These are phyloP conservation scores for Heliconius erato DNA, from an alignment of 2,888 invertebrate genomes.

Conservation along the genomic window DNA sequence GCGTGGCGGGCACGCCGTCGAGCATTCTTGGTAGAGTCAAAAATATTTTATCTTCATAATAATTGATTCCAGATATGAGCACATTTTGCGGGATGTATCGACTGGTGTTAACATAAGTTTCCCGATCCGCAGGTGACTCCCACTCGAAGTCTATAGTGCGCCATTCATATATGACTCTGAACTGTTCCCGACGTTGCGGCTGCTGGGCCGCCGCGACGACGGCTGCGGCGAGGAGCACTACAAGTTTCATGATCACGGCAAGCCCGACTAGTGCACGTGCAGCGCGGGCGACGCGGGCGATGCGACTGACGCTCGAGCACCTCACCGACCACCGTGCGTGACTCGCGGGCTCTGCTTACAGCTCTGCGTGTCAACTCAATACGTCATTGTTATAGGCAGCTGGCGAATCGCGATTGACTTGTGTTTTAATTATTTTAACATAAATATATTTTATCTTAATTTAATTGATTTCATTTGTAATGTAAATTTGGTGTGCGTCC, in stretches of 20 bases:
- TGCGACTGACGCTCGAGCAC: slow-evolving; percentile 71
- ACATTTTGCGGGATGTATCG: slow-evolving; percentile 89
- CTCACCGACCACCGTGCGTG: slow-evolving; percentile 52
- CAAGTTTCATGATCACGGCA: slow-evolving; percentile 67
- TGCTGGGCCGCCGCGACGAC: slow-evolving; percentile 78
- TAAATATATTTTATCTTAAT: slow-evolving; percentile 45
- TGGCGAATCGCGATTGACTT: slow-evolving; percentile 56
- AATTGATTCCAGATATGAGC: slow-evolving; percentile 88
- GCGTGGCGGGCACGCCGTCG: slow-evolving; percentile 89
- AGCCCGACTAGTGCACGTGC: slow-evolving; percentile 65
- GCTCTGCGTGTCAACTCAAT: slow-evolving; percentile 64
- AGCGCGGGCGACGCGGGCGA: slow-evolving; percentile 71
- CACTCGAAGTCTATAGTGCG: slow-evolving; percentile 89
- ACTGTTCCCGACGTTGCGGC: slow-evolving; percentile 82
- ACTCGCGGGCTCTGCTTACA: slow-evolving; percentile 54
- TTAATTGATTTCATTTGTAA: slow-evolving; percentile 33
- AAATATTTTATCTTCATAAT: slow-evolving; percentile 88
- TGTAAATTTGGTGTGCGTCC: slow-evolving; percentile 33
- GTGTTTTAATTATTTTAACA: slow-evolving; percentile 30
- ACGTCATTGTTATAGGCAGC: slow-evolving; percentile 56
- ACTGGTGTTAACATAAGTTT: slow-evolving; percentile 83
- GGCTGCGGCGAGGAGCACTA: slow-evolving; percentile 68
- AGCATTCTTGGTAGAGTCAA: slow-evolving; percentile 89
- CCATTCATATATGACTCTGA: slow-evolving; percentile 91
- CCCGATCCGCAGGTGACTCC: slow-evolving; percentile 85